A percentile compares a stretch with the other conserved stretches of the same genome.
These are phyloP conservation scores for Macrosteles quadrilineatus DNA, from an alignment of 1,140 invertebrate genomes.

Conservation along the genomic window DNA sequence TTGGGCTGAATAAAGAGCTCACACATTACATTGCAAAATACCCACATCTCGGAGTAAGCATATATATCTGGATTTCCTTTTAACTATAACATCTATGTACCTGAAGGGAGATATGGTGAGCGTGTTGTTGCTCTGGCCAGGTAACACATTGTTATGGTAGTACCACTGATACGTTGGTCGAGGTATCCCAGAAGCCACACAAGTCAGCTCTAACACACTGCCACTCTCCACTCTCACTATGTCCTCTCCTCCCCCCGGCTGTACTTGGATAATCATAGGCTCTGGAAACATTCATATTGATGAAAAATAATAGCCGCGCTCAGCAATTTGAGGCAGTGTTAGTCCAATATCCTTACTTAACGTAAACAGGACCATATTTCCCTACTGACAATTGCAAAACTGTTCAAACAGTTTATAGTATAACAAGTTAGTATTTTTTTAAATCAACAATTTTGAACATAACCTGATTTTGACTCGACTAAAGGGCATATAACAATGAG, in stretches of 20 bases:
- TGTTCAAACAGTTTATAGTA: neutral
- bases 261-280: neutral
- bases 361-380: neutral
- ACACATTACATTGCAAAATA: too few relatives aligned
- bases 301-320: too few relatives aligned
- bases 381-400: neutral
- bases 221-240: neutral
- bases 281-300: neutral
- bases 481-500: too few relatives aligned
- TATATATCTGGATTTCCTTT: too few relatives aligned
- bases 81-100: too few relatives aligned
- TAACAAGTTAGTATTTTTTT: neutral
- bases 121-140: neutral
- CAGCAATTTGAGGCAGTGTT: too few relatives aligned
- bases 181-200: neutral
- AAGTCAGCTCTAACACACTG: neutral
- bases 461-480: neutral
- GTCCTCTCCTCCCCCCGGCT: slow-evolving; percentile 1
- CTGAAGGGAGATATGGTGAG: slow-evolving; percentile 9
- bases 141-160: neutral
- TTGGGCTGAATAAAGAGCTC: too few relatives aligned
- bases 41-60: too few relatives aligned
- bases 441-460: neutral
- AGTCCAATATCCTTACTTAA: too few relatives aligned
- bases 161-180: slow-evolving; percentile 18